Base-by-base conservation (phyloP, 2,888 invertebrate species). In the Lithodes maja region DNA sequence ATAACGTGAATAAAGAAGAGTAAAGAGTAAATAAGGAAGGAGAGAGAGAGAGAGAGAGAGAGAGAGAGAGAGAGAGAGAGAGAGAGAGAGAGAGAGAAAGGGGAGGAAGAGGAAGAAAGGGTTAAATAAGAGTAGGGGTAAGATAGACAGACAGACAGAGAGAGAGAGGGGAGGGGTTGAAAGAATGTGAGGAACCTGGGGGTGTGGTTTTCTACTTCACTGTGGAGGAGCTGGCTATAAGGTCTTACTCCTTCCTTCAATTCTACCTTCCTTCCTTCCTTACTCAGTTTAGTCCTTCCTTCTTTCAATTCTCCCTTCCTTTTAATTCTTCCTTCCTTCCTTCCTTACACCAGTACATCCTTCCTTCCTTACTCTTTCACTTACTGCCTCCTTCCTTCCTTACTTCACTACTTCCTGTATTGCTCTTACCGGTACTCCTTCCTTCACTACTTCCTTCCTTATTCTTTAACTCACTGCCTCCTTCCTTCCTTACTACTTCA, bases 31-130 rank as follows among this genome's bases (percentile, higher is more conserved):
- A n/a, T 9, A n/a, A n/a, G 0, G 71, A n/a, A n/a, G 3, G 71
- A n/a, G 71, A n/a, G 71, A n/a, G 71, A n/a, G 71, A n/a, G 71
- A n/a, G 71, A 15, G 71, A 15, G 71, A 15, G 71, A 15, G 71
- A 15, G 71, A 15, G 71, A 15, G 71, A n/a, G 71, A n/a, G 71
- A n/a, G 71, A n/a, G 71, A n/a, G 71, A 71, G 71, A 15, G 71
- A n/a, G n/a, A 3, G n/a, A n/a, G 71, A 3, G 71, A 3, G n/a
- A 3, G n/a, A 71, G 3, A 71, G 17, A n/a, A 71, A n/a, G 71
- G 17, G n/a, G 71, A 3, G 71, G n/a, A n/a, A n/a, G 71, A 71
- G 71, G 71, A n/a, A n/a, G 71, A n/a, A n/a, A n/a, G 17, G 71
- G 71, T 15, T 9, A n/a, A 71, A n/a, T 3, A 71, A 33, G 80